Percentiles rank a stretch among this genome's conserved stretches.
These are phyloP conservation scores for Ametastegia equiseti DNA, from an alignment of 2,888 invertebrate species.

Conservation along the genomic window DNA sequence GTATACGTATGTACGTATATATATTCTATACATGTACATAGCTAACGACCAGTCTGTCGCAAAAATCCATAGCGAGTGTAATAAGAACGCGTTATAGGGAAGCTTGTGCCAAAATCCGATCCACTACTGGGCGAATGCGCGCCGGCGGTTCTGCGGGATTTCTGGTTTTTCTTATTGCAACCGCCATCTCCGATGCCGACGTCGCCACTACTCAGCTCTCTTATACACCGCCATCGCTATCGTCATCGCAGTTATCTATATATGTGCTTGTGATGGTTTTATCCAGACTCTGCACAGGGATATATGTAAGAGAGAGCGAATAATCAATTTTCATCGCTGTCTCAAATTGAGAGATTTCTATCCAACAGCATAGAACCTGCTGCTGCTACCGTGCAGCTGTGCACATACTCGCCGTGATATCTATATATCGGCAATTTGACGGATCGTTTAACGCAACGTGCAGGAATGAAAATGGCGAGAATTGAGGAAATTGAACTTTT, in stretches of 20 bases:
- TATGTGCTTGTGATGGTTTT: slow-evolving; percentile 25
- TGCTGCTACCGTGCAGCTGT: too few species aligned
- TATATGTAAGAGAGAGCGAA: background rate
- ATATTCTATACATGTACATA: background rate
- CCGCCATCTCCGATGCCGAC: background rate
- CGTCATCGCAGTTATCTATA: background rate
- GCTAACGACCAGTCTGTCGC: slow-evolving; percentile 41
- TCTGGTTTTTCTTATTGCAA: background rate
- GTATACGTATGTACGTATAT: background rate
- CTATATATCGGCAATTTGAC: slow-evolving; percentile 44
- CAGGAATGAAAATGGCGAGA: background rate
- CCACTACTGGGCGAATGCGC: slow-evolving; percentile 13
- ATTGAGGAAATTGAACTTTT: too few species aligned
- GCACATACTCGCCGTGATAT: slow-evolving; percentile 15
- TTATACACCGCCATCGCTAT: background rate
- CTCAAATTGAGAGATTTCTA: slow-evolving; percentile 42
- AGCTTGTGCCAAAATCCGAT: slow-evolving; percentile 40
- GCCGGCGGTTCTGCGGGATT: slow-evolving; percentile 2
- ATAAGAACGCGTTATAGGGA: slow-evolving; percentile 24
- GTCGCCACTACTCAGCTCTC: background rate
- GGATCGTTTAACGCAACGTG: slow-evolving; percentile 21
- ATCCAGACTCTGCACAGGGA: background rate
- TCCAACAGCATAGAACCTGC: too few species aligned
- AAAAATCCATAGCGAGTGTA: slow-evolving; percentile 46
- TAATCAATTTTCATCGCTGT: slow-evolving; percentile 20